These are phyloP conservation scores for Dermolepida albohirtum DNA, from an alignment of 2,888 invertebrate species.

Conservation along the genomic window DNA sequence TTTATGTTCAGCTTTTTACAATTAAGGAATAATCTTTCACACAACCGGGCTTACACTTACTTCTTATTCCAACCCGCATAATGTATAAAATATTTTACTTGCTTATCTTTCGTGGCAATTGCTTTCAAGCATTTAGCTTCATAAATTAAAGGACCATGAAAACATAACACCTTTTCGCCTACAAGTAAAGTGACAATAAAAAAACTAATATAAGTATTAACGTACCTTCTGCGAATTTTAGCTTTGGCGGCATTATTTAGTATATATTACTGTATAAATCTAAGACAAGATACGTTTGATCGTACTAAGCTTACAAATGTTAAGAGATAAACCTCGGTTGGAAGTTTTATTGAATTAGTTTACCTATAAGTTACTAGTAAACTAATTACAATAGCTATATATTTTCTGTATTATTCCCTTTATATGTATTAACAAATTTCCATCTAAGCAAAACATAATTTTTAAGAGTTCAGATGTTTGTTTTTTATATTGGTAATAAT, in stretches of 20 bases:
- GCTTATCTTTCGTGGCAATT: constrained; percentile 85
- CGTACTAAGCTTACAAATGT: too few relatives aligned
- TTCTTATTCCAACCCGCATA: constrained; percentile 99
- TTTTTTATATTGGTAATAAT: too few relatives aligned
- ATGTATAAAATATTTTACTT: constrained; percentile 92
- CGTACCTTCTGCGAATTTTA: constrained; percentile 80
- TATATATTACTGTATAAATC: not conserved
- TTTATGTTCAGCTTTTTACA: too few relatives aligned
- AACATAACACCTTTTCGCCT: constrained; percentile 94
- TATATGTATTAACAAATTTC: too few relatives aligned
- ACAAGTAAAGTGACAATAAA: constrained; percentile 55
- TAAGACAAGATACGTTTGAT: too few relatives aligned
- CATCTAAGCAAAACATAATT: too few relatives aligned
- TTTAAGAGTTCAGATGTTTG: too few relatives aligned
- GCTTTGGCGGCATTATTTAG: constrained; percentile 72
- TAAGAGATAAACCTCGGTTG: too few relatives aligned
- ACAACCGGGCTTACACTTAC: constrained; percentile 67
- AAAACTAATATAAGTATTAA: constrained; percentile 31
- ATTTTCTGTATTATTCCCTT: too few relatives aligned
- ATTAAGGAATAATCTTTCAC: not conserved
- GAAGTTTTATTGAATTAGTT: too few relatives aligned
- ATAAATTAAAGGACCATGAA: constrained; percentile 95
- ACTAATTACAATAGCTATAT: too few relatives aligned
- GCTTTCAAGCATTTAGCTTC: constrained; percentile 96
- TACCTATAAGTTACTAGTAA: too few relatives aligned